A percentile compares a stretch with the other conserved stretches of the same genome.
These are phyloP conservation scores for Athalia circularis DNA, from an alignment of 2,888 invertebrate species.

Conservation along the genomic window DNA sequence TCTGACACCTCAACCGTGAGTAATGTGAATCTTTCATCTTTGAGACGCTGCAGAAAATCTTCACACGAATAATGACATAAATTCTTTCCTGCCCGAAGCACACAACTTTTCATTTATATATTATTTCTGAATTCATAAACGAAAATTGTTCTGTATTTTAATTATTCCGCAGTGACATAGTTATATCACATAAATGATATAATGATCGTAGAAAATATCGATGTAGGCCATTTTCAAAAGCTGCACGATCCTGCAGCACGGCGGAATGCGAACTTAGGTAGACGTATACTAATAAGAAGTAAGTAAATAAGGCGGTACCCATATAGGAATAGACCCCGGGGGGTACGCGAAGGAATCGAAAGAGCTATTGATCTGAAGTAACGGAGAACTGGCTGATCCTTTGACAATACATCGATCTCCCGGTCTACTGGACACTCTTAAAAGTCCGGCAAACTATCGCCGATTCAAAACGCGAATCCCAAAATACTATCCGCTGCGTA, in stretches of 20 bases:
- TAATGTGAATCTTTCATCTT: neutral
- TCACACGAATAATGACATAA: too few species aligned
- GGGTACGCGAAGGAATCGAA: constrained; percentile 42
- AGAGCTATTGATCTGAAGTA: constrained; percentile 36
- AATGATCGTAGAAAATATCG: neutral
- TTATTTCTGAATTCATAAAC: too few species aligned
- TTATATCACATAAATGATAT: too few species aligned
- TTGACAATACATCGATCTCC: constrained; percentile 38
- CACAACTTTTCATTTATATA: too few species aligned
- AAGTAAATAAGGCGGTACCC: constrained; percentile 23
- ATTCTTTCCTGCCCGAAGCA: too few species aligned
- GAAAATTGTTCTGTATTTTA: too few species aligned
- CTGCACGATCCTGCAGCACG: neutral
- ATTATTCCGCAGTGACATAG: too few species aligned
- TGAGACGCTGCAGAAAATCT: neutral
- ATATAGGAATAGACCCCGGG: constrained; percentile 23
- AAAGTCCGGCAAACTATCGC: constrained; percentile 35
- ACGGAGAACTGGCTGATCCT: constrained; percentile 33
- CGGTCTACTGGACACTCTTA: constrained; percentile 38
- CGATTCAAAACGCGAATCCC: constrained; percentile 38
- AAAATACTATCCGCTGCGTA: constrained; percentile 6
- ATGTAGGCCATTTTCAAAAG: neutral
- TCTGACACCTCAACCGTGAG: constrained; percentile 29
- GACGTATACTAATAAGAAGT: neutral
- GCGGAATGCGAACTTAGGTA: neutral